phyloP scores from a whole-genome alignment of 2,888 invertebrate species.

The Cosmia trapezina region DNA sequence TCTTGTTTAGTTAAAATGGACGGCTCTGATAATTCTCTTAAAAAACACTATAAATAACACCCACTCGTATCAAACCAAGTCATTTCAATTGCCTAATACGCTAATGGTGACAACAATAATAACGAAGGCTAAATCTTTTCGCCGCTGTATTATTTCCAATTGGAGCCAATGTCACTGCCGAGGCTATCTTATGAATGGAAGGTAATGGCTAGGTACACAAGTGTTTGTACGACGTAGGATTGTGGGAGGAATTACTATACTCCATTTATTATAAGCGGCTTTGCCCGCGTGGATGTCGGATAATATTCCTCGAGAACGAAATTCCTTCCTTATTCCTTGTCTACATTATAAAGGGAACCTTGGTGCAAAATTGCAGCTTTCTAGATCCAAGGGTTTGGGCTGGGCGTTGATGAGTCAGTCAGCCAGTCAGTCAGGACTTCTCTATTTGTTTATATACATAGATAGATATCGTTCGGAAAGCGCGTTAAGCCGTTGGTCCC shows the following conservation, averaged over 20 bases:
- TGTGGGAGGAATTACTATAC: slow-evolving; percentile 17
- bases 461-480: too few species aligned
- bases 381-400: too few species aligned
- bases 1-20: background rate
- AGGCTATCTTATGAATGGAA: slow-evolving; percentile 65
- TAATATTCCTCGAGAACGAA: too few species aligned
- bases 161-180: slow-evolving; percentile 76
- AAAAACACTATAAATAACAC: slow-evolving; percentile 32
- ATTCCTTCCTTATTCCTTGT: too few species aligned
- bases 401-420: too few species aligned
- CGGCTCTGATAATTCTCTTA: slow-evolving; percentile 20
- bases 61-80: slow-evolving; percentile 29
- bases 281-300: too few species aligned
- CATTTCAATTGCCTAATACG: slow-evolving; percentile 71
- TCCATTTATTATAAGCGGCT: too few species aligned
- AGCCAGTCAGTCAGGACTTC: too few species aligned
- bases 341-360: too few species aligned
- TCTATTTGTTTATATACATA: too few species aligned
- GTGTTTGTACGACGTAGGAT: slow-evolving; percentile 24
- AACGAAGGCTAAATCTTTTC: slow-evolving; percentile 73
- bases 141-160: slow-evolving; percentile 69
- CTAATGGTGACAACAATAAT: slow-evolving; percentile 38
- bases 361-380: too few species aligned
- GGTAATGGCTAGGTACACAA: slow-evolving; percentile 50
- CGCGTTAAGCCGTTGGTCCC: too few species aligned